Base-by-base conservation (phyloP, 2,113 vertebrate genomes). In the Brachionichthys hirsutus region DNA sequence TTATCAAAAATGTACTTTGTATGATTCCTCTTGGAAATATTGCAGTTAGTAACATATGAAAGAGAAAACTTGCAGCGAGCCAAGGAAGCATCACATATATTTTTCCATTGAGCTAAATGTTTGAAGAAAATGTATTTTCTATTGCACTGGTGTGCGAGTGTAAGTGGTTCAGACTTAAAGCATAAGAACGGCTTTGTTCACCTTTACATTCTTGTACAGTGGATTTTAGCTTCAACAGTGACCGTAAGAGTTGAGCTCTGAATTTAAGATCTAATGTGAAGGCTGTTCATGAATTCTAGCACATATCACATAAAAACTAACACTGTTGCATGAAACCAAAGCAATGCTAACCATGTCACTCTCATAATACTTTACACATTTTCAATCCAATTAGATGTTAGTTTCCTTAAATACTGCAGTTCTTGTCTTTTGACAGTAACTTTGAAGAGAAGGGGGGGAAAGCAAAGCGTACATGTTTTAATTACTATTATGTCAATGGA, bases 1-100 rank as follows among this genome's bases (percentile, higher is more conserved):
- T n/a, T n/a, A n/a, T n/a, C 19, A 70, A 80, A 78, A 73, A 77
- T 70, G 73, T 44, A 79, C 62, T 67, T 51, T 49, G 30, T 58
- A 57, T 47, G 54, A 78, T 77, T 76, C 50, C 22, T 67, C 48
- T 38, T 10, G 53, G n/a, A n/a, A 22, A 48, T 24, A 43, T 11
- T 0, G 35, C 55, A 19, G 40, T 63, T 81, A 52, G n/a, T 70
- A 70, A 58, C 51, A 62, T 66, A 63, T 52, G 71, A 54, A 9
- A 2, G 24, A 17, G 47, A 56, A 51, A 30, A 50, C 63, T 18
- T 12, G 30, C 24, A 9, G 7, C 12, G 48, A 52, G 55, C 6
- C 51, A 18, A 24, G 6, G 3, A 57, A 54, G 16, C 5, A 16
- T 20, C 17, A n/a, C 12, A 50, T 16, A 2, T 4, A 12, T 62